Conservation (phyloP, 2,113 vertebrate species). For the Equus quagga region DNA sequence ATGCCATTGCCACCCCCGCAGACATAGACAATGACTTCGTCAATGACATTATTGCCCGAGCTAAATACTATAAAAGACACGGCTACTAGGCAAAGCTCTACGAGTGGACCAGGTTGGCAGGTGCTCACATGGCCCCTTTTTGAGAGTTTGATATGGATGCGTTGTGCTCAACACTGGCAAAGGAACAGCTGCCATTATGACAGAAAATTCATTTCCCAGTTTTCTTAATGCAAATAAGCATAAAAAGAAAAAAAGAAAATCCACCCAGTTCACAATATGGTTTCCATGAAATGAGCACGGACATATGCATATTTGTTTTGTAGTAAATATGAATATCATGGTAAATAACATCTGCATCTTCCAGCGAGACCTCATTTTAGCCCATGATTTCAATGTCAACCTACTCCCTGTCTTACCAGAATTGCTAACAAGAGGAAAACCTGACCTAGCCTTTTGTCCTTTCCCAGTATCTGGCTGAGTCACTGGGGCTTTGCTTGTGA, state of each 20-base stretch:
- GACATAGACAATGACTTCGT: conserved; percentile 79
- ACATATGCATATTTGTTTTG: background rate
- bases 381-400: background rate
- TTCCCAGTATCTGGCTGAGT: background rate
- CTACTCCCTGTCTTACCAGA: background rate
- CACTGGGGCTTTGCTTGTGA: background rate
- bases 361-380: background rate
- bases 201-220: conserved; percentile 4
- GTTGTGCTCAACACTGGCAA: background rate
- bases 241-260: conserved; percentile 24
- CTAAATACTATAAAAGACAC: conserved; percentile 86
- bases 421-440: background rate
- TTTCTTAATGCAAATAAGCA: conserved; percentile 10
- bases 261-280: background rate
- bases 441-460: background rate
- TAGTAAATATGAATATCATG: background rate
- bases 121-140: background rate
- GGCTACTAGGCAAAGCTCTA: conserved; percentile 82
- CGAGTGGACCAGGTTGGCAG: too few relatives aligned
- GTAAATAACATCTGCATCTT: background rate
- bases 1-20: conserved; percentile 53
- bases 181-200: background rate
- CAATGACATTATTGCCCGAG: conserved; percentile 87
- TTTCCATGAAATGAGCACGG: background rate
- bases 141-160: background rate